phyloP scores from a whole-genome alignment of 2,113 vertebrate species.

The Bos indicus region DNA sequence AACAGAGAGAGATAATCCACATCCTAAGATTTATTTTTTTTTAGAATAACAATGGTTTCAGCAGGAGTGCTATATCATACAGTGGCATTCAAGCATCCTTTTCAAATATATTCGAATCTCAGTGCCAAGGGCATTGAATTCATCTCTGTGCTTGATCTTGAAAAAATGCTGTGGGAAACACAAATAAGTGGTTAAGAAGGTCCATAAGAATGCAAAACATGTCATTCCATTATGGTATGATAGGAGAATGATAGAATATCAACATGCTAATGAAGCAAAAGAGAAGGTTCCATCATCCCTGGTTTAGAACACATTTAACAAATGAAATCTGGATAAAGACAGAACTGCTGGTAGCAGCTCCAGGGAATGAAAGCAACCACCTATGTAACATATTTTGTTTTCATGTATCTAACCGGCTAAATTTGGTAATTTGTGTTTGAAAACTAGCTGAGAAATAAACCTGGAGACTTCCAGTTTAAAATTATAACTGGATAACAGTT shows the following conservation, averaged over 20 bases:
- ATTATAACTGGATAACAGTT: neutral
- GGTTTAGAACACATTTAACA: neutral
- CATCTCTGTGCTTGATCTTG: neutral
- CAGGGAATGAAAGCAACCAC: neutral
- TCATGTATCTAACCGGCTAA: neutral
- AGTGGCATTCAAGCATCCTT: neutral
- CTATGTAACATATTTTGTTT: neutral
- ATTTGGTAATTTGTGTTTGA: neutral
- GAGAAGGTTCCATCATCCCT: neutral
- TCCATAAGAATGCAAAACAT: conserved; percentile 36
- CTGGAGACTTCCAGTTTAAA: neutral
- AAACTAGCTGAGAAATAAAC: conserved; percentile 24
- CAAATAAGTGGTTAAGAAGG: conserved; percentile 13
- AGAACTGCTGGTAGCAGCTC: neutral
- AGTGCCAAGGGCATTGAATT: conserved; percentile 26
- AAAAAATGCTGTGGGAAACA: conserved; percentile 4
- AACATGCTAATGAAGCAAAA: neutral
- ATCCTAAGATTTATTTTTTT: neutral
- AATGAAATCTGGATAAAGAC: conserved; percentile 26
- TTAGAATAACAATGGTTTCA: conserved; percentile 29
- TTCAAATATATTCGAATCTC: conserved; percentile 21
- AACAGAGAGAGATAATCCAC: neutral
- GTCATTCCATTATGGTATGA: neutral
- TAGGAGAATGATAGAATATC: neutral
- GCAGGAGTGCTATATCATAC: neutral